phyloP scores from a whole-genome alignment of 2,888 invertebrate species.

The Myopa testacea region DNA sequence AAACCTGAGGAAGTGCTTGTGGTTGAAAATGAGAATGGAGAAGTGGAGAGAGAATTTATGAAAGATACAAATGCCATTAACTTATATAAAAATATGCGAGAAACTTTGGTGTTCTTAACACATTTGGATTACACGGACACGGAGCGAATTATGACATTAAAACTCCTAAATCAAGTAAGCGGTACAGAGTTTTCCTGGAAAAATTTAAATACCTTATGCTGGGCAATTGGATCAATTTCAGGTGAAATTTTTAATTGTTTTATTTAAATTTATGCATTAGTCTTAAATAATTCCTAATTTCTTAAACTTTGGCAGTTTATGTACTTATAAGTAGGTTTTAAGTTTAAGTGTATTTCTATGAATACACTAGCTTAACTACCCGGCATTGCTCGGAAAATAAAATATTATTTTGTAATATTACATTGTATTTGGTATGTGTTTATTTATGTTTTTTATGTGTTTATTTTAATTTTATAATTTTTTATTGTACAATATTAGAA shows the following conservation, averaged over 20 bases:
- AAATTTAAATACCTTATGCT: conserved; percentile 98
- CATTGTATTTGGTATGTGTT: too few species aligned
- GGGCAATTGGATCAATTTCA: conserved; percentile 99
- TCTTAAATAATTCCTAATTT: too few species aligned
- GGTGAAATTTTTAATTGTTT: conserved; percentile 70
- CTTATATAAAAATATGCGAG: conserved; percentile 99
- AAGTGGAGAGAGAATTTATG: conserved; percentile 99
- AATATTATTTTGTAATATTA: too few species aligned
- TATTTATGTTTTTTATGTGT: too few species aligned
- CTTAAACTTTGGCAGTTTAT: too few species aligned
- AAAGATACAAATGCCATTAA: conserved; percentile 99
- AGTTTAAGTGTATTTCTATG: too few species aligned
- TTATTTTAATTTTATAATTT: too few species aligned
- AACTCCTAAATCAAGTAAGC: conserved; percentile 97
- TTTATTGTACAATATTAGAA: too few species aligned
- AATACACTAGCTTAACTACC: too few species aligned
- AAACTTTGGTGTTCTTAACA: conserved; percentile 96
- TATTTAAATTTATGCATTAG: too few species aligned
- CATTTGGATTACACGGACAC: conserved; percentile 98
- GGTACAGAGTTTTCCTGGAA: conserved; percentile 99
- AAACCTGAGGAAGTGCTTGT: conserved; percentile 99
- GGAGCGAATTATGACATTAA: conserved; percentile 98
- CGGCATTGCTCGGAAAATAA: too few species aligned
- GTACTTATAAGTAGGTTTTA: too few species aligned
- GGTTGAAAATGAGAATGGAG: conserved; percentile 99